A percentile compares a stretch with the other conserved stretches of the same genome.
These are phyloP conservation scores for Puffinus mauretanicus DNA, from an alignment of 2,113 vertebrate genomes.

Conservation along the genomic window DNA sequence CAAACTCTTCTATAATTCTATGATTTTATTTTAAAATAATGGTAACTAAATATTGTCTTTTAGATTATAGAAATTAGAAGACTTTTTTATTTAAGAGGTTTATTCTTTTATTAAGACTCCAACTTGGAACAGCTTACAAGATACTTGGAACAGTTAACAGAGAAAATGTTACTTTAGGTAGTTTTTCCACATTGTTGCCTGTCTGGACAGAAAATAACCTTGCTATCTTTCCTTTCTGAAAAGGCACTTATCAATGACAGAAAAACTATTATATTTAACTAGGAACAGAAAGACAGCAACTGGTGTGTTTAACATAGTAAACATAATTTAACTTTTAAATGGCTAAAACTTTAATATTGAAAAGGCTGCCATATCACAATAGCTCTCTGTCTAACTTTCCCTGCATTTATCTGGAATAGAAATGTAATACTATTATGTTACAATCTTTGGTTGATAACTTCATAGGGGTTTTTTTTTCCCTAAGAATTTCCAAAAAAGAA, in stretches of 20 bases:
- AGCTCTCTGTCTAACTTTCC: not conserved
- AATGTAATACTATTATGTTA: not conserved
- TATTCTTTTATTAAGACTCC: not conserved
- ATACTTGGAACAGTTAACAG: not conserved
- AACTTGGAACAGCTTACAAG: not conserved
- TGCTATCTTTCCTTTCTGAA: not conserved
- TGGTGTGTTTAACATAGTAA: not conserved
- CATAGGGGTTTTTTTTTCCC: not conserved
- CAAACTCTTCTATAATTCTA: not conserved
- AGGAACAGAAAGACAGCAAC: not conserved
- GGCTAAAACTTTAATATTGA: not conserved
- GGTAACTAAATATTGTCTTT: not conserved
- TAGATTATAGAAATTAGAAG: not conserved
- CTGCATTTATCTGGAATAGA: not conserved
- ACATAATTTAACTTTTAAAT: slow-evolving; percentile 1
- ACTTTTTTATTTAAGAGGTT: not conserved
- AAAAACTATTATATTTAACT: not conserved
- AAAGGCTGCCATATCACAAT: not conserved
- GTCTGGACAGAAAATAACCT: not conserved
- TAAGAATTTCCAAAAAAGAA: not conserved
- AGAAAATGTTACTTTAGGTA: not conserved
- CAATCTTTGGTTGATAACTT: not conserved
- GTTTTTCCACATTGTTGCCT: not conserved
- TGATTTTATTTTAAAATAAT: not conserved
- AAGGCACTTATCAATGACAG: not conserved